Evolutionary conservation across 92 coral and sea anemone species (phyloP).

Genomic region (Parazoanthus swiftii): DNA sequence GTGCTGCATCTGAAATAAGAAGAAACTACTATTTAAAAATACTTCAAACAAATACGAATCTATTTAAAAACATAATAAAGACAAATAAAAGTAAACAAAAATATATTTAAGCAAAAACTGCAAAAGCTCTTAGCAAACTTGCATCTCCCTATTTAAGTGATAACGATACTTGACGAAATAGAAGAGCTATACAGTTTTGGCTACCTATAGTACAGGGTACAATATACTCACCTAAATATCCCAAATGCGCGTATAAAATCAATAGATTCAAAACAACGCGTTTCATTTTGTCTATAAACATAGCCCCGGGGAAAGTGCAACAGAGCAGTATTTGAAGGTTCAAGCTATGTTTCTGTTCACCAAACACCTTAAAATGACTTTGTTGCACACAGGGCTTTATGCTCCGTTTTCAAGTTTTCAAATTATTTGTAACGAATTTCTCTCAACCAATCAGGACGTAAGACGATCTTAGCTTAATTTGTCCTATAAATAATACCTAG

Average conservation of each 20-base stretch:
- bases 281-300: background rate
- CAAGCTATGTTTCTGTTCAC: background rate
- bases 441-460: background rate
- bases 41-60: background rate
- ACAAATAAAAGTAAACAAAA: background rate
- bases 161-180: background rate
- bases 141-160: background rate
- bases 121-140: no score
- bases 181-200: background rate
- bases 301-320: background rate
- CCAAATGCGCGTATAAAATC: background rate
- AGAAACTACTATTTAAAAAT: no score
- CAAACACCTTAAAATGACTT: background rate
- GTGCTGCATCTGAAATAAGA: background rate
- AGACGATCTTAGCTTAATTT: background rate
- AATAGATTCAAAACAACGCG: background rate
- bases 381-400: background rate
- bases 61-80: no score
- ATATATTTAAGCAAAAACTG: no score
- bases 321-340: background rate
- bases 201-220: background rate
- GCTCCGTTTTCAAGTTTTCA: background rate
- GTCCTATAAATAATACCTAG: no score
- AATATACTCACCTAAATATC: background rate
- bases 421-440: background rate